These are phyloP conservation scores for Drosophila subpulchrella DNA, from an alignment of 1,140 invertebrate species.

Conservation along the genomic window DNA sequence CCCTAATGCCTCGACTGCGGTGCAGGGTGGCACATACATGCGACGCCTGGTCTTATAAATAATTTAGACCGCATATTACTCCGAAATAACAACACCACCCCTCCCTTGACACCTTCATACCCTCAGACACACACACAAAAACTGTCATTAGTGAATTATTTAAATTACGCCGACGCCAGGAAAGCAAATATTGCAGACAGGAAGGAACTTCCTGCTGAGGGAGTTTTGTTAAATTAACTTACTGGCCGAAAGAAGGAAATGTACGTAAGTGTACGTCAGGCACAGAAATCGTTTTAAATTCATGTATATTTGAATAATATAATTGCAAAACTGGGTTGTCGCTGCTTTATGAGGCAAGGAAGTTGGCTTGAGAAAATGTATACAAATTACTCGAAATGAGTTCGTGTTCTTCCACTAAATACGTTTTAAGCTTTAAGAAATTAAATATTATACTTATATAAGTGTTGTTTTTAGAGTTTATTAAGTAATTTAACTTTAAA, in stretches of 20 bases:
- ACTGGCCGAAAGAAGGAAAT: constrained; percentile 13
- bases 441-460: too few species aligned
- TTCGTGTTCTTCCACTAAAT: too few species aligned
- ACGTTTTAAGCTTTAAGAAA: too few species aligned
- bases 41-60: constrained; percentile 69
- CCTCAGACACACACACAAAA: constrained; percentile 10
- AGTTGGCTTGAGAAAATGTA: neutral
- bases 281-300: constrained; percentile 28
- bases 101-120: neutral
- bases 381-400: neutral
- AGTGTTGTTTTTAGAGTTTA: too few species aligned
- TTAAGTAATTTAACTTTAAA: too few species aligned
- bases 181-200: constrained; percentile 42
- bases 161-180: constrained; percentile 45
- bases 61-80: constrained; percentile 69
- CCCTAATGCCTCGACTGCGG: constrained; percentile 39
- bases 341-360: neutral
- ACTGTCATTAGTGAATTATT: constrained; percentile 77
- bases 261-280: constrained; percentile 3
- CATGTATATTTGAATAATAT: constrained; percentile 25
- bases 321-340: neutral
- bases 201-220: constrained; percentile 37
- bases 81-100: constrained; percentile 41
- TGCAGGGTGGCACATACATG: constrained; percentile 26
- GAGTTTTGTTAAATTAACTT: constrained; percentile 67